Percentiles rank a stretch among this genome's conserved stretches.
These are phyloP conservation scores for Zosterops hypoxanthus DNA, from an alignment of 2,113 vertebrate genomes.

Conservation along the genomic window DNA sequence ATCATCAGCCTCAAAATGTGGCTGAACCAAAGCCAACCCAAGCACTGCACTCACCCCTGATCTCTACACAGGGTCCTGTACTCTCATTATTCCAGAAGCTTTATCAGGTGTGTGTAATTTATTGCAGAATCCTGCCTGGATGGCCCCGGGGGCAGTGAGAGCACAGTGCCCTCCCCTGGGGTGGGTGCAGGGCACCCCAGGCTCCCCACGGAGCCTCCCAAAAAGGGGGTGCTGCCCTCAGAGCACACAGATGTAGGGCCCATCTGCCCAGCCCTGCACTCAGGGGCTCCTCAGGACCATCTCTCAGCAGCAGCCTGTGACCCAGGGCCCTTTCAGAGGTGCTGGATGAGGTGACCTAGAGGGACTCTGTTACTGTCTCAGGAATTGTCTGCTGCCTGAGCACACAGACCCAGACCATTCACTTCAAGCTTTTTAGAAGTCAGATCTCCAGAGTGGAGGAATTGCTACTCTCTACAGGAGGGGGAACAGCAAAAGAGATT, in stretches of 20 bases:
- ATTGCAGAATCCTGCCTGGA: neutral
- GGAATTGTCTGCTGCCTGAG: neutral
- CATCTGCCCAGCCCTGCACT: neutral
- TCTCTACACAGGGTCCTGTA: fast-evolving
- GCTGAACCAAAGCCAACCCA: neutral
- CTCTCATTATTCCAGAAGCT: neutral
- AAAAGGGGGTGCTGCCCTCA: neutral
- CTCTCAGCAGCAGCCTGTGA: fast-evolving
- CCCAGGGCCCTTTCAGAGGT: fast-evolving
- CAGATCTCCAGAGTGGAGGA: neutral
- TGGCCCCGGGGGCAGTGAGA: neutral
- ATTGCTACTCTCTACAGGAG: neutral
- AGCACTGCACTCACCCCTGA: fast-evolving
- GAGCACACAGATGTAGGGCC: fast-evolving
- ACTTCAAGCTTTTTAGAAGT: neutral
- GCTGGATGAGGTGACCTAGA: neutral
- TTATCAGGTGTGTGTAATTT: fast-evolving
- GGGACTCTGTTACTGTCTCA: neutral
- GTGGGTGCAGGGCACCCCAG: neutral
- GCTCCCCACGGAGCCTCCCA: neutral
- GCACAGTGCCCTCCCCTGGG: neutral
- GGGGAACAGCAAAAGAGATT: neutral
- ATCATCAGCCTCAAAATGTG: neutral
- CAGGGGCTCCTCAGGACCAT: fast-evolving
- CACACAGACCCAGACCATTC: neutral